Percentiles rank a stretch among this genome's conserved stretches.
Evolutionary conservation across 2,888 invertebrate species (phyloP).

Genomic region (Criorhina ranunculi): DNA sequence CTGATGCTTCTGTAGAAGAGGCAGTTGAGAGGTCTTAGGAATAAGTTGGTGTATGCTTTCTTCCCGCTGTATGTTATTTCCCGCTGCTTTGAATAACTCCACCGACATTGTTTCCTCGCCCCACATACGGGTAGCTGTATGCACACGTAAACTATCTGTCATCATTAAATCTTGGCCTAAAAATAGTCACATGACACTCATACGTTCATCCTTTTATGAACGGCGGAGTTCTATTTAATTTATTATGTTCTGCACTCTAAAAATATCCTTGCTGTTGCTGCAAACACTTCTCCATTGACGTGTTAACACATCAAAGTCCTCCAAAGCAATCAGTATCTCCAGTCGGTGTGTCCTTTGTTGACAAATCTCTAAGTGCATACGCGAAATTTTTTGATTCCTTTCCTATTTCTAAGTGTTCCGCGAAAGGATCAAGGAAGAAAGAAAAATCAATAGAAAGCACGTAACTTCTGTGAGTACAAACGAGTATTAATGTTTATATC

Average conservation of each 20-base stretch:
- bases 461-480: slow-evolving; percentile 43
- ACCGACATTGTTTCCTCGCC: too few relatives aligned
- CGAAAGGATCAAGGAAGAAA: slow-evolving; percentile 6
- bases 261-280: slow-evolving; percentile 45
- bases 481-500: slow-evolving; percentile 44
- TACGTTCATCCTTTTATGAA: slow-evolving; percentile 21
- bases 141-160: neutral
- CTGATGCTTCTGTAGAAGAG: too few relatives aligned
- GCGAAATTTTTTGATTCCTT: slow-evolving; percentile 24
- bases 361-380: slow-evolving; percentile 15
- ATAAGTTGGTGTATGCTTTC: too few relatives aligned
- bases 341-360: neutral
- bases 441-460: slow-evolving; percentile 55
- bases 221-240: slow-evolving; percentile 36
- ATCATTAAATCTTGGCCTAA: neutral
- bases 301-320: slow-evolving; percentile 5
- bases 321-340: slow-evolving; percentile 1
- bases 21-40: too few relatives aligned
- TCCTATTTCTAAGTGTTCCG: neutral
- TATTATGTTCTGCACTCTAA: slow-evolving; percentile 40
- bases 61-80: too few relatives aligned
- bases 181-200: slow-evolving; percentile 28
- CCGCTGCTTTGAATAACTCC: too few relatives aligned
- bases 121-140: neutral
- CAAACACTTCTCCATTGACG: slow-evolving; percentile 27